These are phyloP conservation scores for Drosophila punjabiensis DNA, from an alignment of 1,140 invertebrate genomes.

Conservation along the genomic window DNA sequence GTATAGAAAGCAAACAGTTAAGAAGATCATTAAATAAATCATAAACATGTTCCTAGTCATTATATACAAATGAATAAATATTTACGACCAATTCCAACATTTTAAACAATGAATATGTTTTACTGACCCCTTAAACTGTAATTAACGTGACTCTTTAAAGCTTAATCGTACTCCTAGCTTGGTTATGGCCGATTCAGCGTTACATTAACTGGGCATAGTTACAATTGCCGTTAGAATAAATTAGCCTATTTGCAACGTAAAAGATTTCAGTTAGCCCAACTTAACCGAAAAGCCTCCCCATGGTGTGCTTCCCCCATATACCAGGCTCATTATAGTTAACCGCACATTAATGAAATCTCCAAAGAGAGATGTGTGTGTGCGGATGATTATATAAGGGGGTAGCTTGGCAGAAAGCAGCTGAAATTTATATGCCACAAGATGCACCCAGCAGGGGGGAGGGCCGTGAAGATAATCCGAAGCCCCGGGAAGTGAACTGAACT, in stretches of 20 bases:
- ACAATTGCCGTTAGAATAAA: slow-evolving; percentile 28
- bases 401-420: slow-evolving; percentile 47
- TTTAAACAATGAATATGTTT: background rate
- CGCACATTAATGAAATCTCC: slow-evolving; percentile 79
- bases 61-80: background rate
- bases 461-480: slow-evolving; percentile 13
- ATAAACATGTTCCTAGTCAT: too few species aligned
- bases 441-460: slow-evolving; percentile 37
- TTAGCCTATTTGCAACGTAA: slow-evolving; percentile 25
- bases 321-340: slow-evolving; percentile 75
- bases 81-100: background rate
- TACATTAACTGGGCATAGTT: slow-evolving; percentile 20
- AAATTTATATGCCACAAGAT: slow-evolving; percentile 70
- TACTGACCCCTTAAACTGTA: background rate
- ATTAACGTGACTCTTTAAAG: background rate
- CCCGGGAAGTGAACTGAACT: slow-evolving; percentile 9
- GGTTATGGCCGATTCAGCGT: background rate
- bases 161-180: background rate
- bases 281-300: slow-evolving; percentile 32
- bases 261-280: slow-evolving; percentile 34
- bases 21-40: background rate
- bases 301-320: slow-evolving; percentile 26
- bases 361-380: slow-evolving; percentile 34
- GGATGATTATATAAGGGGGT: slow-evolving; percentile 18
- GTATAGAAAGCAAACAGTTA: background rate